A percentile compares a stretch with the other conserved stretches of the same genome.
These are phyloP conservation scores for Sminthurides bifidus DNA, from an alignment of 1,140 invertebrate species.

Conservation along the genomic window DNA sequence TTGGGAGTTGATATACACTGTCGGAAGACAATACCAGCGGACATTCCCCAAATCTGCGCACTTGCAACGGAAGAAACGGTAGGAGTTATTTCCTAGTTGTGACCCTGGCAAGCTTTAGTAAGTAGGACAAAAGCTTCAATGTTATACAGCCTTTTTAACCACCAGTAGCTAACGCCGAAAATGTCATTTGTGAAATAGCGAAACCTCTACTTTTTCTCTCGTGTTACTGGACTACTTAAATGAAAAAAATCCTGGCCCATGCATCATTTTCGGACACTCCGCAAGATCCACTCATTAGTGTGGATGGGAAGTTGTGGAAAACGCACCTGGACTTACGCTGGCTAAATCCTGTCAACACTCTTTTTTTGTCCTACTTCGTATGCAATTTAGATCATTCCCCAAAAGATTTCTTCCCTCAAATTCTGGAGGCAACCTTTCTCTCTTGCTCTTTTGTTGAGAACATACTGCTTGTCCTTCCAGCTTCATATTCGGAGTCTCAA, in stretches of 20 bases:
- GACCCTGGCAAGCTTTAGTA: constrained; percentile 9
- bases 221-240: constrained; percentile 4
- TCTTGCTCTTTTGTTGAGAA: constrained; percentile 9
- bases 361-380: constrained; percentile 8
- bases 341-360: background rate
- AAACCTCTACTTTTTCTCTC: constrained; percentile 18
- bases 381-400: background rate
- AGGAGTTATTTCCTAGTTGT: constrained; percentile 1
- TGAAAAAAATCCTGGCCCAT: constrained; percentile 6
- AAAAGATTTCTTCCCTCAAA: constrained; percentile 7
- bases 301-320: constrained; percentile 17
- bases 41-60: constrained; percentile 1
- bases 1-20: too few relatives aligned
- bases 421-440: constrained; percentile 11
- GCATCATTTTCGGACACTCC: constrained; percentile 20
- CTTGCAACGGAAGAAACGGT: constrained; percentile 14
- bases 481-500: too few relatives aligned
- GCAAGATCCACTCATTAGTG: background rate
- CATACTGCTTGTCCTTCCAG: too few relatives aligned
- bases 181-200: constrained; percentile 3
- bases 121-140: background rate
- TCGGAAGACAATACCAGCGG: constrained; percentile 12
- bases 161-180: background rate
- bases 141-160: background rate
- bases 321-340: background rate